A percentile compares a stretch with the other conserved stretches of the same genome.
phyloP scores from a whole-genome alignment of 1,140 invertebrate genomes.

The Drosophila carrolli region DNA sequence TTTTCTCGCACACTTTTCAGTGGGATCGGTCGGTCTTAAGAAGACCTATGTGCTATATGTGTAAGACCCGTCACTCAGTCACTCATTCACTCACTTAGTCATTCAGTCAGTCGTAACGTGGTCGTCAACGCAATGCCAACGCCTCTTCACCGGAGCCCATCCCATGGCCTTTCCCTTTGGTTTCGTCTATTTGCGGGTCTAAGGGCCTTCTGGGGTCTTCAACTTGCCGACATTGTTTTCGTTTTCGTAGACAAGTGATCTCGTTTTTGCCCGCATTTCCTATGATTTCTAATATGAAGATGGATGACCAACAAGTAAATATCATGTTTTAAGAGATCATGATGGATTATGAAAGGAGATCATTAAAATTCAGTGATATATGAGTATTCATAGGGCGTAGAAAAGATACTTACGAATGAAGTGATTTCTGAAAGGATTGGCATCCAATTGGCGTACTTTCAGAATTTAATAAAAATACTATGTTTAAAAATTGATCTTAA shows the following conservation, averaged over 20 bases:
- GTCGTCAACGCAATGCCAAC: constrained; percentile 49
- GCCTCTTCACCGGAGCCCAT: constrained; percentile 33
- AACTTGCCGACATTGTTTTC: constrained; percentile 33
- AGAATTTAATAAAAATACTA: no score
- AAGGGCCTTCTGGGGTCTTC: constrained; percentile 44
- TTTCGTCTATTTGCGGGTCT: constrained; percentile 41
- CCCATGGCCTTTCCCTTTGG: constrained; percentile 29
- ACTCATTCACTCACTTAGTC: constrained; percentile 38
- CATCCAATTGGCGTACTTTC: no score
- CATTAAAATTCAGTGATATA: background rate
- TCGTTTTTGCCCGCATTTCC: constrained; percentile 21
- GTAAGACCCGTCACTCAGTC: constrained; percentile 22
- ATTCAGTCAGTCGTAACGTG: constrained; percentile 39
- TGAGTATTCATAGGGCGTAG: background rate
- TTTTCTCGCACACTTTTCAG: constrained; percentile 5
- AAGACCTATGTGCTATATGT: constrained; percentile 9
- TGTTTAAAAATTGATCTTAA: no score
- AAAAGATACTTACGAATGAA: background rate
- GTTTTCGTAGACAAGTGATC: constrained; percentile 39
- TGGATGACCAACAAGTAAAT: background rate
- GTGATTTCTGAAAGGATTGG: no score
- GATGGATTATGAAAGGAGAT: constrained; percentile 23
- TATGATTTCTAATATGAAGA: constrained; percentile 7
- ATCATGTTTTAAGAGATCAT: constrained; percentile 3
- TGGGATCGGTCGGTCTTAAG: constrained; percentile 16